Base-by-base conservation (phyloP, 2,797 vertebrate species). In the Melanotaenia pygmaea region DNA sequence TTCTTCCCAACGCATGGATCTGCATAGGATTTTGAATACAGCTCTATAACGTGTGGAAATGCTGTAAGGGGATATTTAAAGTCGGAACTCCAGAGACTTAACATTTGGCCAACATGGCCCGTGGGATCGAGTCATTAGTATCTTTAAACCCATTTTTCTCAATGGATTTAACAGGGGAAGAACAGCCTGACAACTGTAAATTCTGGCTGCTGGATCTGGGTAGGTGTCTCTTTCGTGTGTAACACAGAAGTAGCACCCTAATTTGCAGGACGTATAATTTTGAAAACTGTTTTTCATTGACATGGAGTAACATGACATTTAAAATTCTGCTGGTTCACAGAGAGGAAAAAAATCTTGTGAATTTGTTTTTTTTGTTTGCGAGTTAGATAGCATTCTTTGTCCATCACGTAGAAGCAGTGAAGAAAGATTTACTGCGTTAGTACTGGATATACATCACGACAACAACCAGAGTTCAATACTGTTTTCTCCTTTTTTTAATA, bases 151-250 rank as follows among this genome's bases (percentile, higher is more conserved):
- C 89, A 1, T 91, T 93, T 74, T 92, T 76, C 73, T 86, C 91
- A 35, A 90, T 94, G 91, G 91, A 92, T 80, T 90, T 91, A 54
- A 76, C 89, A n/a, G 88, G 83, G 59, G 81, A 86, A 70, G 87
- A 90, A 79, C 86, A 87, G 54, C 79, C 92, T 30, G 91, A 93
- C 81, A 93, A 89, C 86, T 95, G 94, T 92, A 95, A 92, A 80
- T 93, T 94, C 88, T 95, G 94, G 94, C 85, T 95, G 50, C 85
- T 95, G 78, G 94, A 95, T 89, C 87, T 95, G 75, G 94, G 94
- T 95, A 94, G 77, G 89, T 92, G 73, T 35, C 22, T 38, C 1
- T 0, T 14, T 74, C 78, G 58, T 38, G 56, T 53, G 38, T 53
- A 45, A 40, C 9, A 38, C 57, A 71, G 59, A 8, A 59, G 32